phyloP scores from a whole-genome alignment of 1,140 invertebrate genomes.

The Habropoda laboriosa region DNA sequence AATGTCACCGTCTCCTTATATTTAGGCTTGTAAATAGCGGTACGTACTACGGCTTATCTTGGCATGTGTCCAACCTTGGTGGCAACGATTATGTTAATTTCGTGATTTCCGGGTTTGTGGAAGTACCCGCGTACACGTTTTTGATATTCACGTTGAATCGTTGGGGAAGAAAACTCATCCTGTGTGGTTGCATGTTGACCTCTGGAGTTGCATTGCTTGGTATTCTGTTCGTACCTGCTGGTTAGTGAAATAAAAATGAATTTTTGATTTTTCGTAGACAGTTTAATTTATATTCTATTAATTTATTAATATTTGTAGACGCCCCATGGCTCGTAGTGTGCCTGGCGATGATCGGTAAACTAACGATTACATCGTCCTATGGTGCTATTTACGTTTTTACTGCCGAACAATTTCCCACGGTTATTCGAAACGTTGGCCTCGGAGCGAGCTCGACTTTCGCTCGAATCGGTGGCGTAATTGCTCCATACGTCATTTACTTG shows the following conservation, averaged over 20 bases:
- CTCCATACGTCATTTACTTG: conserved; percentile 87
- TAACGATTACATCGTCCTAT: conserved; percentile 91
- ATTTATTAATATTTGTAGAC: conserved; percentile 78
- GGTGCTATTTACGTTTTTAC: conserved; percentile 91
- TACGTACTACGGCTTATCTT: conserved; percentile 91
- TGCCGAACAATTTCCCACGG: conserved; percentile 92
- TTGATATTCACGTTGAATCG: conserved; percentile 87
- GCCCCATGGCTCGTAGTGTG: conserved; percentile 84
- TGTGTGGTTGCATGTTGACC: conserved; percentile 87
- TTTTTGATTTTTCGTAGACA: neutral
- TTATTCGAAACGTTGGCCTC: conserved; percentile 89
- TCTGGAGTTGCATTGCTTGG: conserved; percentile 85
- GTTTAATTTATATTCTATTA: neutral
- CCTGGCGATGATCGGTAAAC: conserved; percentile 90
- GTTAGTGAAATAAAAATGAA: conserved; percentile 73
- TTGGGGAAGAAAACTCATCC: conserved; percentile 87
- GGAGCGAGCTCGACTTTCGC: conserved; percentile 90
- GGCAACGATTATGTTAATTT: conserved; percentile 90
- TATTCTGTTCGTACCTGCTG: conserved; percentile 84
- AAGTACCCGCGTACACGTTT: conserved; percentile 89
- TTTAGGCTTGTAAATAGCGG: conserved; percentile 89
- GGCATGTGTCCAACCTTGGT: conserved; percentile 89
- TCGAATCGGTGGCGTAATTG: conserved; percentile 88
- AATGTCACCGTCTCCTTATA: conserved; percentile 14
- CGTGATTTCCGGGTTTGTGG: conserved; percentile 88